phyloP scores from a whole-genome alignment of 2,113 vertebrate genomes.

The Alethe castanea region DNA sequence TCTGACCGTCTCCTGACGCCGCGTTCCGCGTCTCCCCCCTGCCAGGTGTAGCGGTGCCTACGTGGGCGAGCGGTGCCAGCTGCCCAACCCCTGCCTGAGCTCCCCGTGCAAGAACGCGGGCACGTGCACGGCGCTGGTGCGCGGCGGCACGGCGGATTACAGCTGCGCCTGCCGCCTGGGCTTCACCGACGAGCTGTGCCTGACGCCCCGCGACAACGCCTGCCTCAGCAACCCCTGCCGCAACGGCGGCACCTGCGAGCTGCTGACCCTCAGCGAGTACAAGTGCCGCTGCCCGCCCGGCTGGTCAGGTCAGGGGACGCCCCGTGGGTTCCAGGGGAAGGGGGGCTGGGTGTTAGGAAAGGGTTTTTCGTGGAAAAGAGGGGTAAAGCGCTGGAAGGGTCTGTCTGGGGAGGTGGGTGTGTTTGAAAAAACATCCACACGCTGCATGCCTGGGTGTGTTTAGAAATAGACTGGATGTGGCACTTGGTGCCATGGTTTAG shows the following conservation, averaged over 20 bases:
- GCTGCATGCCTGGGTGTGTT: too few species aligned
- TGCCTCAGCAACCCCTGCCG: constrained; percentile 86
- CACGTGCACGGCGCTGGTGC: constrained; percentile 70
- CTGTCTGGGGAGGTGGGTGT: too few species aligned
- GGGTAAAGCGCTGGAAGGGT: too few species aligned
- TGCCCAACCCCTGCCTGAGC: constrained; percentile 81
- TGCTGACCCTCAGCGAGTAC: constrained; percentile 77
- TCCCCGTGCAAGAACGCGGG: constrained; percentile 83
- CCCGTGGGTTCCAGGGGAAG: fast-evolving
- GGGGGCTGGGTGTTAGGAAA: too few species aligned
- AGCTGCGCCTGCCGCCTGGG: constrained; percentile 82
- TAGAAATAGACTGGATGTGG: too few species aligned
- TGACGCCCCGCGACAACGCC: constrained; percentile 76
- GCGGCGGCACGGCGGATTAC: constrained; percentile 69
- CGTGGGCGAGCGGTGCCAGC: constrained; percentile 83
- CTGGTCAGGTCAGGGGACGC: constrained; percentile 84
- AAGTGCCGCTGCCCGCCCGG: constrained; percentile 90
- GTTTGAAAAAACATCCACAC: too few species aligned
- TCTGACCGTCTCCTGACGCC: neutral
- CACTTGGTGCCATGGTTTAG: too few species aligned
- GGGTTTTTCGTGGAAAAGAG: too few species aligned
- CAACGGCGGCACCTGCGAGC: constrained; percentile 89
- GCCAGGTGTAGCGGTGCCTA: constrained; percentile 79
- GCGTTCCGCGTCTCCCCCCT: neutral
- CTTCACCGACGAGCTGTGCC: constrained; percentile 82